Evolutionary conservation across 2,797 vertebrate species (phyloP).

Genomic region (Martes flavigula): DNA sequence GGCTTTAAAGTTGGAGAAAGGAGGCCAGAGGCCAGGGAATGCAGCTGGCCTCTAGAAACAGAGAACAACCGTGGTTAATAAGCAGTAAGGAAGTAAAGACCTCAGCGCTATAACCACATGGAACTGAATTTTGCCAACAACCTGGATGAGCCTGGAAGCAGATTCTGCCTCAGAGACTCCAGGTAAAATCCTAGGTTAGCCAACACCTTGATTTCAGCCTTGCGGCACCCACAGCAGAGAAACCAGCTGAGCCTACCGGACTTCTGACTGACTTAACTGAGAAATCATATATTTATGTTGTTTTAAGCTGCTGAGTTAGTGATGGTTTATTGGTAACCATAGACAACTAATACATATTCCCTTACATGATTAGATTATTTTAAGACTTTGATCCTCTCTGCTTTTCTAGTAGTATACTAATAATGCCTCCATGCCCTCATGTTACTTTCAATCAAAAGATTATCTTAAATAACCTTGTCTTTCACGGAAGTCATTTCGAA

Average conservation of each 20-base stretch:
- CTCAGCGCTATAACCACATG: background rate
- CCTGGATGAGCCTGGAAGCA: background rate
- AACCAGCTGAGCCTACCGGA: background rate
- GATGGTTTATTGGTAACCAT: background rate
- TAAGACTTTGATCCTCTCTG: background rate
- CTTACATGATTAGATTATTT: background rate
- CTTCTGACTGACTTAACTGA: background rate
- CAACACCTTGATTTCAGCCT: background rate
- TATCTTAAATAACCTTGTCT: background rate
- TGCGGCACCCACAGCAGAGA: background rate
- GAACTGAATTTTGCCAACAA: background rate
- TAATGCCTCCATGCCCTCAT: background rate
- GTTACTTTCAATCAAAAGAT: constrained; percentile 6
- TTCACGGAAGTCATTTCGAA: constrained; percentile 30
- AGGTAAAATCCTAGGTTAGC: background rate
- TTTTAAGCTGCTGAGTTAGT: background rate
- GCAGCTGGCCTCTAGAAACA: background rate
- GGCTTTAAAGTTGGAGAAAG: background rate
- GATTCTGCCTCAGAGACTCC: background rate
- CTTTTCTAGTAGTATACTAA: background rate
- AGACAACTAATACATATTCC: background rate
- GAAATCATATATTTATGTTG: background rate
- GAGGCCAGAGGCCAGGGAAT: background rate
- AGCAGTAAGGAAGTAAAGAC: background rate
- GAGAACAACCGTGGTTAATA: background rate